Evolutionary conservation across 1,140 invertebrate genomes (phyloP), one percentile per base, ranked within the genome.

Genomic region (Coenobita brevimanus): DNA sequence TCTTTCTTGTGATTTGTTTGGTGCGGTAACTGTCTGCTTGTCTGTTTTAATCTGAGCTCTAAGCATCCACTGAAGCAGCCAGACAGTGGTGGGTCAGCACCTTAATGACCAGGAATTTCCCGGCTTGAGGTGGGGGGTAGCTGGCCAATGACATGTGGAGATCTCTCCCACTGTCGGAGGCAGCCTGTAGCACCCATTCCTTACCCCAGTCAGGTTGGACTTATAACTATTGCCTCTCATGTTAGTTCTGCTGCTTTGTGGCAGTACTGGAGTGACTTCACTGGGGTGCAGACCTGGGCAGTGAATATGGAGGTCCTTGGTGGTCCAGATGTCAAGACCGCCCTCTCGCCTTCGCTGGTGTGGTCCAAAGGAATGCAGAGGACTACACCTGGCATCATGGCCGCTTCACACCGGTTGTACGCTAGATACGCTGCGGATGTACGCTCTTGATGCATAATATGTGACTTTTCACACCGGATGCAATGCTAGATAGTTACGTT

Each of bases 1-100:
- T n/a, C n/a, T n/a, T n/a, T n/a, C n/a, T n/a, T n/a, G n/a, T n/a
- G n/a, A n/a, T n/a, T n/a, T n/a, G n/a, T n/a, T n/a, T n/a, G n/a
- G n/a, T n/a, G n/a, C n/a, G n/a, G n/a, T n/a, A n/a, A n/a, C n/a
- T n/a, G n/a, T n/a, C n/a, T n/a, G 54, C n/a, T 57, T 57, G 54
- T 76, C 30, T 6, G 27, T 76, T 13, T 76, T 76, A 36, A 4
- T 38, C 38, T 41, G 13, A 76, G 73, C 73, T 76, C 41, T 64
- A 83, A 69, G 82, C 62, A 83, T 43, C 60, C 2, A 30, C 13
- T 83, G 82, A 83, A 83, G 82, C 54, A 83, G 38, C 71, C 82
- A 83, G 82, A 36, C 60, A 21, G 54, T 83, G 62, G 60, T 64
- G 62, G 64, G 82, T 83, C 82, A 73, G 27, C 82, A 76, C 54